Conservation (phyloP, 2,888 invertebrate genomes). For the Clusia tigrina region DNA sequence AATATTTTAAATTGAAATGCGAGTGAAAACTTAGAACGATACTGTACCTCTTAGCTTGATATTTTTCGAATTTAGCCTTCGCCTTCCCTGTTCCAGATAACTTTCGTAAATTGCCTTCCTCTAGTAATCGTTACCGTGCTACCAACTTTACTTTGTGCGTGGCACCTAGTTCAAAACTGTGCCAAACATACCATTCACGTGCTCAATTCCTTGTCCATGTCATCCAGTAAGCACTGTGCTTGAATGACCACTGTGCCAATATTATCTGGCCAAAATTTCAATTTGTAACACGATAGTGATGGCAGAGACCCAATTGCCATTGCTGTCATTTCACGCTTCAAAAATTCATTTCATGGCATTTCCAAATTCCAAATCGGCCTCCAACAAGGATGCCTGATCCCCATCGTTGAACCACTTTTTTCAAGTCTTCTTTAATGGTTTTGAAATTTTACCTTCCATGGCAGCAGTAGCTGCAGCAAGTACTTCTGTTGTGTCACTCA, state of each 20-base stretch:
- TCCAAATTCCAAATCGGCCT: constrained; percentile 95
- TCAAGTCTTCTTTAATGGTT: constrained; percentile 89
- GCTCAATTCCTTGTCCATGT: constrained; percentile 96
- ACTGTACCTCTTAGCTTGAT: constrained; percentile 70
- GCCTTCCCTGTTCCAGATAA: constrained; percentile 90
- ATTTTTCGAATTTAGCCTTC: constrained; percentile 91
- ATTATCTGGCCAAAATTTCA: constrained; percentile 99
- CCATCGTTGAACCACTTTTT: constrained; percentile 85
- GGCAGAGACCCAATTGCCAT: constrained; percentile 96
- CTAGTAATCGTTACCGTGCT: constrained; percentile 77
- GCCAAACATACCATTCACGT: constrained; percentile 97
- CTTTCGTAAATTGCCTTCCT: constrained; percentile 82
- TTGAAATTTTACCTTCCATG: constrained; percentile 93
- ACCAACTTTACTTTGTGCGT: constrained; percentile 92
- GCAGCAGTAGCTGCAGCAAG: constrained; percentile 90
- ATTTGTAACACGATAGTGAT: constrained; percentile 91
- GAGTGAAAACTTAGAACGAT: not conserved
- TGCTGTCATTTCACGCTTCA: constrained; percentile 92
- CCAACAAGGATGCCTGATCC: constrained; percentile 85
- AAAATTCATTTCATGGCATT: constrained; percentile 95
- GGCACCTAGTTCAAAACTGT: constrained; percentile 84
- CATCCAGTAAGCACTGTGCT: constrained; percentile 92
- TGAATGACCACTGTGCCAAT: constrained; percentile 99
- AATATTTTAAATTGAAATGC: not conserved
- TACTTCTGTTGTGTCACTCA: constrained; percentile 95